Percentiles rank a stretch among this genome's conserved stretches.
Evolutionary conservation across 2,113 vertebrate genomes (phyloP).

Genomic region (Nannospalax galili): DNA sequence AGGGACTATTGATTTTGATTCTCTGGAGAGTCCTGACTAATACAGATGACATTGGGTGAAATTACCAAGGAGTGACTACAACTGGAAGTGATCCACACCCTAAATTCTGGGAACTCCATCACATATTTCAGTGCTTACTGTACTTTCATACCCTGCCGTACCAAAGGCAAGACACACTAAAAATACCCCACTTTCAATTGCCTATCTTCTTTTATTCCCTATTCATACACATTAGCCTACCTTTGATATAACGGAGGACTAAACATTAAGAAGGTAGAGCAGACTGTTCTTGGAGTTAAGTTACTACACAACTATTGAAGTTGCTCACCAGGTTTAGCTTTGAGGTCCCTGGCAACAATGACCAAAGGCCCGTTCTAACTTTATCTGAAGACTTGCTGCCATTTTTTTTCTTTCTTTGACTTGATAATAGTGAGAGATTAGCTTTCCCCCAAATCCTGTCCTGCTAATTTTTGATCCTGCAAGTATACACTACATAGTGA

Average conservation of each 20-base stretch:
- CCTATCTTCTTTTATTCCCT: background rate
- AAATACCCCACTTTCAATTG: background rate
- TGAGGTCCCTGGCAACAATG: conserved; percentile 38
- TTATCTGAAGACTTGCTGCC: conserved; percentile 23
- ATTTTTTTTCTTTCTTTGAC: background rate
- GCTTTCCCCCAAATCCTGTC: conserved; percentile 25
- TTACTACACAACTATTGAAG: conserved; percentile 5
- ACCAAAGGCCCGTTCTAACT: background rate
- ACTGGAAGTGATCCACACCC: background rate
- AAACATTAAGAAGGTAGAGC: background rate
- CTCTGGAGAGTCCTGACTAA: background rate
- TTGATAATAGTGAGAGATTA: conserved; percentile 16
- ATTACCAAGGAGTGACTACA: background rate
- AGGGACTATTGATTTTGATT: background rate
- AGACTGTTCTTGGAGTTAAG: background rate
- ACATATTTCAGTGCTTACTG: background rate
- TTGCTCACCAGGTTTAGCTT: background rate
- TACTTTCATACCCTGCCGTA: background rate
- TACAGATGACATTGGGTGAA: background rate
- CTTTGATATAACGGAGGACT: background rate
- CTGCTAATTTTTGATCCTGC: conserved; percentile 43
- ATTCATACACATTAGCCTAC: background rate
- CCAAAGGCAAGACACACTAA: background rate
- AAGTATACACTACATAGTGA: background rate
- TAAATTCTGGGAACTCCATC: background rate